Evolutionary conservation across 1,140 invertebrate species (phyloP).

Genomic region (Telenomus remus): DNA sequence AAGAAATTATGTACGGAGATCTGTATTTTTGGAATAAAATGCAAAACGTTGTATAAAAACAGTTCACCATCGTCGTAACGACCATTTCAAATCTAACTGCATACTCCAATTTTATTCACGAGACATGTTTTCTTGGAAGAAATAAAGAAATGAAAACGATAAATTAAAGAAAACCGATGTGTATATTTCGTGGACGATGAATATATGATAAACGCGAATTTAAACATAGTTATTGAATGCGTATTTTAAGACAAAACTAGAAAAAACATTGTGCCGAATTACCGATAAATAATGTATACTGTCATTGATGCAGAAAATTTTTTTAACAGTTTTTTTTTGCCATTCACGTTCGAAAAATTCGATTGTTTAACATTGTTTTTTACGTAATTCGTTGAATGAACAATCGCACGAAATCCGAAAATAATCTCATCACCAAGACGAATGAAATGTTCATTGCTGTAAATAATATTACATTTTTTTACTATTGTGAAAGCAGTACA

Average conservation of each 20-base stretch:
- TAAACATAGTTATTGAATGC: slow-evolving; percentile 24
- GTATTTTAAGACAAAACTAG: slow-evolving; percentile 40
- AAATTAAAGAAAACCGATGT: not conserved
- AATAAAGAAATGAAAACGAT: not conserved
- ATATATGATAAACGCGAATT: not conserved
- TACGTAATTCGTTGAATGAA: too few species aligned
- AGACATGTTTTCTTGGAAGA: not conserved
- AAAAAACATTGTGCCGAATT: slow-evolving; percentile 53
- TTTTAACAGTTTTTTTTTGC: too few species aligned
- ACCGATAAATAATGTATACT: slow-evolving; percentile 36
- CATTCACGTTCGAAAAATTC: too few species aligned
- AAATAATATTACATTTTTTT: too few species aligned
- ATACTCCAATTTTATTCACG: slow-evolving; percentile 20
- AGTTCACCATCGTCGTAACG: slow-evolving; percentile 5
- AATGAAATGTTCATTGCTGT: not conserved
- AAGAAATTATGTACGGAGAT: not conserved
- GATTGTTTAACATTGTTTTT: too few species aligned
- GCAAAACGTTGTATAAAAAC: not conserved
- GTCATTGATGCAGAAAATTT: not conserved
- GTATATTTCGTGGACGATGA: too few species aligned
- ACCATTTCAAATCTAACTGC: slow-evolving; percentile 22
- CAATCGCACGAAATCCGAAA: too few species aligned
- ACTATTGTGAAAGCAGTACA: too few species aligned
- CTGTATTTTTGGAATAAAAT: slow-evolving; percentile 19
- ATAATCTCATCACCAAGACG: too few species aligned